Percentiles rank a stretch among this genome's conserved stretches.
Evolutionary conservation across 2,113 vertebrate genomes (phyloP).

Genomic region (Proteles cristata): DNA sequence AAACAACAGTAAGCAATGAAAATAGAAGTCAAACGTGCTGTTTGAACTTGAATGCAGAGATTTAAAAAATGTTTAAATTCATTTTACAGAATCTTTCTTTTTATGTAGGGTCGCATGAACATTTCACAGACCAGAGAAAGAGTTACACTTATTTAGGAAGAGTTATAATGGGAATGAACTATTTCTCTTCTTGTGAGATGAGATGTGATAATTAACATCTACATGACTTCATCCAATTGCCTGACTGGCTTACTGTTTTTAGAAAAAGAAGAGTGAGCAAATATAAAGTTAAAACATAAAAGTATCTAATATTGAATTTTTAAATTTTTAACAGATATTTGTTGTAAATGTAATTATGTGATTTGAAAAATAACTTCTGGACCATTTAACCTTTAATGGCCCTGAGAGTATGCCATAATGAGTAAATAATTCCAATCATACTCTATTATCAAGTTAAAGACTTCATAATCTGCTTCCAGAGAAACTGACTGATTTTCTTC

Average conservation of each 20-base stretch:
- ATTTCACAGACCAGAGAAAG: background rate
- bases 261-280: background rate
- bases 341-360: background rate
- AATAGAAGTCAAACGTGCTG: background rate
- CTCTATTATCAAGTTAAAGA: background rate
- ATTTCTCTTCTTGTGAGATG: background rate
- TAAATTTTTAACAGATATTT: background rate
- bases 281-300: background rate
- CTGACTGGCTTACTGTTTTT: background rate
- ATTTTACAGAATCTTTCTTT: background rate
- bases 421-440: background rate
- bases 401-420: background rate
- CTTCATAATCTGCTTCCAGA: background rate
- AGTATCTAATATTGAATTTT: background rate
- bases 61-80: background rate
- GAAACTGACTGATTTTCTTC: background rate
- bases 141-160: background rate
- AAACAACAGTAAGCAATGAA: background rate
- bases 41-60: background rate
- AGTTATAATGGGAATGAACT: background rate
- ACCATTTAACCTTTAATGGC: background rate
- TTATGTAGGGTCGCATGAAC: background rate
- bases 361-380: background rate
- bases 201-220: slow-evolving; percentile 25
- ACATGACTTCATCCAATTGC: background rate